These are phyloP conservation scores for Apteryx owenii DNA, from an alignment of 2,113 vertebrate genomes.

Conservation along the genomic window DNA sequence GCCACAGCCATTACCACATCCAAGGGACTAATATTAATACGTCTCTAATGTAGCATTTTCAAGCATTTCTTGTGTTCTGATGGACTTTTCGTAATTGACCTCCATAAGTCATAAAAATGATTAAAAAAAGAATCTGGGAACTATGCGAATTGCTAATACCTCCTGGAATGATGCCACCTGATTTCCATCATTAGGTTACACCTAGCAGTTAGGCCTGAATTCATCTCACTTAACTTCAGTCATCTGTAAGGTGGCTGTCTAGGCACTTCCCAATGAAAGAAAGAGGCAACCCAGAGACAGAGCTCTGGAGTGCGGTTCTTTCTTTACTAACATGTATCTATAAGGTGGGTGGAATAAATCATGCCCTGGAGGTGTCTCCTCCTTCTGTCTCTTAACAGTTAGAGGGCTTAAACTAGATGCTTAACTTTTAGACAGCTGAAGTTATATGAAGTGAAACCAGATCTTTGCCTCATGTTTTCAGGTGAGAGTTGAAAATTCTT, in stretches of 20 bases:
- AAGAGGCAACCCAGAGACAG: background rate
- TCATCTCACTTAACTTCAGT: slow-evolving; percentile 22
- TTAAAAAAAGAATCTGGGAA: slow-evolving; percentile 50
- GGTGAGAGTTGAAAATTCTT: background rate
- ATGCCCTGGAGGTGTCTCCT: background rate
- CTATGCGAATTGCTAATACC: slow-evolving; percentile 44
- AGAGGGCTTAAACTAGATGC: background rate
- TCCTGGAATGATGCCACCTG: slow-evolving; percentile 46
- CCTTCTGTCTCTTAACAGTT: background rate
- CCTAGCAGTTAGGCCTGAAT: slow-evolving; percentile 36
- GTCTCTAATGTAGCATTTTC: slow-evolving; percentile 56
- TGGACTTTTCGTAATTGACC: slow-evolving; percentile 58
- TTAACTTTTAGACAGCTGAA: background rate
- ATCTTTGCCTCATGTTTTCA: background rate
- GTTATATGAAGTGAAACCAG: background rate
- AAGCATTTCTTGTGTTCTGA: slow-evolving; percentile 51
- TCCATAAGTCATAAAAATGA: slow-evolving; percentile 40
- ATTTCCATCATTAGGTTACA: slow-evolving; percentile 41
- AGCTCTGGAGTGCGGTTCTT: background rate
- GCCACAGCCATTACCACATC: slow-evolving; percentile 37
- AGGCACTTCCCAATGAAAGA: background rate
- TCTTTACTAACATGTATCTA: background rate
- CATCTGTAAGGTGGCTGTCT: background rate
- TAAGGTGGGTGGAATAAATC: background rate
- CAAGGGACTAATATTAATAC: slow-evolving; percentile 37